Conservation (phyloP, 2,113 vertebrate species). For the Saimiri boliviensis region DNA sequence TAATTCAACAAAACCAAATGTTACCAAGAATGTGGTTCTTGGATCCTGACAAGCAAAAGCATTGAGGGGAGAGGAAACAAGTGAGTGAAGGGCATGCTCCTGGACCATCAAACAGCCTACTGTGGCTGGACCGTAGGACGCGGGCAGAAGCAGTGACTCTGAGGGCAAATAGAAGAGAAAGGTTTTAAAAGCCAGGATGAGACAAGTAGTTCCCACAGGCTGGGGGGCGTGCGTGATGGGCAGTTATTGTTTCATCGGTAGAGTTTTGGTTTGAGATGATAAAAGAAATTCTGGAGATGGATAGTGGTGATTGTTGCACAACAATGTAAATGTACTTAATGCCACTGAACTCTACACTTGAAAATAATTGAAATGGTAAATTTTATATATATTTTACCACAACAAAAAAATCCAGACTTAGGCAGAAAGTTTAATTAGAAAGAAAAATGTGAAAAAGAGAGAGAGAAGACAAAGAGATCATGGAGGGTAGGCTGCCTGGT, state of each 20-base stretch:
- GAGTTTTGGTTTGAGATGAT: neutral
- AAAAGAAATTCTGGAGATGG: neutral
- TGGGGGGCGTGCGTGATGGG: fast-evolving
- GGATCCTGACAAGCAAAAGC: neutral
- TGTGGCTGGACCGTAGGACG: neutral
- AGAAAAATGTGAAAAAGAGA: neutral
- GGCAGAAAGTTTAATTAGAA: neutral
- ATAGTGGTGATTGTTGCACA: no score
- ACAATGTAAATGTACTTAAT: neutral
- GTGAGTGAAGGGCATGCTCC: neutral
- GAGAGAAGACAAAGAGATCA: neutral
- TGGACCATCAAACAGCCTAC: neutral
- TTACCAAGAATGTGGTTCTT: neutral
- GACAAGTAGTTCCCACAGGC: no score
- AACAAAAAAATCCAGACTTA: neutral
- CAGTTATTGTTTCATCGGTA: neutral
- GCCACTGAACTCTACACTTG: neutral
- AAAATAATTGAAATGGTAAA: neutral
- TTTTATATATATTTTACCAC: neutral
- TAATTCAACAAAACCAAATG: neutral
- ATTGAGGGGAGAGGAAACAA: neutral
- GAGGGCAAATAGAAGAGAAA: neutral
- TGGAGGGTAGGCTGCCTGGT: neutral
- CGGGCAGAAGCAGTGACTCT: neutral
- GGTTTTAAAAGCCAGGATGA: neutral